phyloP scores from a whole-genome alignment of 2,797 vertebrate genomes.

The Oreochromis grahami region DNA sequence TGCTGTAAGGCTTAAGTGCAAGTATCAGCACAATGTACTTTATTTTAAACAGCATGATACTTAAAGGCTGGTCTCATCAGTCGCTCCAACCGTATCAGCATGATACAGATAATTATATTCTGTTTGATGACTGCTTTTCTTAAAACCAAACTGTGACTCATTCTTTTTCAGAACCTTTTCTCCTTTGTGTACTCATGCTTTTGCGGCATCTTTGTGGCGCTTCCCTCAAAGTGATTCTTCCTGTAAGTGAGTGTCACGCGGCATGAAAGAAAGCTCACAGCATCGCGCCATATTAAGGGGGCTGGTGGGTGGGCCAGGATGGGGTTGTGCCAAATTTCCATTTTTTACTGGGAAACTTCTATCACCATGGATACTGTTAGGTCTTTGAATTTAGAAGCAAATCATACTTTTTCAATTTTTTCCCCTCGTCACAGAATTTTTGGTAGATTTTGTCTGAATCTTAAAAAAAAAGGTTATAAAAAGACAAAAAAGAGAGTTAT shows the following conservation, averaged over 20 bases:
- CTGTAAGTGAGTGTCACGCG: background rate
- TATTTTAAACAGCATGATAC: background rate
- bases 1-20: background rate
- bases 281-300: background rate
- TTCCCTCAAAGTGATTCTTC: background rate
- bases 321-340: background rate
- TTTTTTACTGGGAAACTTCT: background rate
- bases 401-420: background rate
- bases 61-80: background rate
- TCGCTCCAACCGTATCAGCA: background rate
- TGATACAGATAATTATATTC: background rate
- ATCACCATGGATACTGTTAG: background rate
- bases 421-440: background rate
- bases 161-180: background rate
- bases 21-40: background rate
- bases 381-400: background rate
- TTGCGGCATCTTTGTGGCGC: background rate
- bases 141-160: background rate
- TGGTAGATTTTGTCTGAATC: background rate
- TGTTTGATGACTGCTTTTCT: background rate
- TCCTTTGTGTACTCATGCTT: background rate
- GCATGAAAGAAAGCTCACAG: conserved; percentile 7
- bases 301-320: background rate
- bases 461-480: background rate
- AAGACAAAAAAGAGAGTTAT: fast-evolving